Evolutionary conservation across 2,888 invertebrate genomes (phyloP), one percentile per base, ranked within the genome.

Genomic region (Acleris sparsana): DNA sequence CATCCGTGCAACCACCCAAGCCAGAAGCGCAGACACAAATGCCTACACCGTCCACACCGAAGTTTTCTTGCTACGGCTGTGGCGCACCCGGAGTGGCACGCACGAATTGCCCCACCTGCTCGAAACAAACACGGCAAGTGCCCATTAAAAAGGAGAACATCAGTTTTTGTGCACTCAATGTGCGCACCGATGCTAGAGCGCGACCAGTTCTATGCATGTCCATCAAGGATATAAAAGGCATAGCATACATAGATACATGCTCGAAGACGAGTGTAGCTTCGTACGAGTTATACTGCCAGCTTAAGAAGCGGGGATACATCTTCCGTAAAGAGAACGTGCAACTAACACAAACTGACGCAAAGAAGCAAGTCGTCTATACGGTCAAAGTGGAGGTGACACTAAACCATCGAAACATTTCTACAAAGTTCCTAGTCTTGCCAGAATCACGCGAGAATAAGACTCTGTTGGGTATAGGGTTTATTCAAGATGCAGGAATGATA

Each of bases 391-490:
- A 25, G 13, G 65, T 65, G 2, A 60, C 39, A 5, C 33, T 65
- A 7, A 5, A 17, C 3, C 22, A 49, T 11, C n/a, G 57, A 13
- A 20, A 11, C 0, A 29, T 72, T 48, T 55, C 65, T 22, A 72
- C 73, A 1, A 62, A 66, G 1, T 71, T 76, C 17, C 58, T 70
- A 43, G 69, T 71, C 5, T 67, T 72, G 9, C 70, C 72, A 11
- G 67, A 67, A 53, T 61, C 67, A 3, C 25, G 53, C 1, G 63
- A 64, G 6, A 70, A 69, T 48, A 29, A 67, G 6, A 71, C 73
- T 3, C 61, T 72, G 17, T 48, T 73, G 9, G 73, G 71, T 18
- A 62, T 70, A 13, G 67, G 70, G 16, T 71, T 72, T 48, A 48
- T 72, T 0, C 68, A 71, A n/a, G 66, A 71, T 48, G 68, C 69